Evolutionary conservation across 2,888 invertebrate species (phyloP), one percentile per base, ranked within the genome.

Genomic region (Petrolisthes cinctipes): DNA sequence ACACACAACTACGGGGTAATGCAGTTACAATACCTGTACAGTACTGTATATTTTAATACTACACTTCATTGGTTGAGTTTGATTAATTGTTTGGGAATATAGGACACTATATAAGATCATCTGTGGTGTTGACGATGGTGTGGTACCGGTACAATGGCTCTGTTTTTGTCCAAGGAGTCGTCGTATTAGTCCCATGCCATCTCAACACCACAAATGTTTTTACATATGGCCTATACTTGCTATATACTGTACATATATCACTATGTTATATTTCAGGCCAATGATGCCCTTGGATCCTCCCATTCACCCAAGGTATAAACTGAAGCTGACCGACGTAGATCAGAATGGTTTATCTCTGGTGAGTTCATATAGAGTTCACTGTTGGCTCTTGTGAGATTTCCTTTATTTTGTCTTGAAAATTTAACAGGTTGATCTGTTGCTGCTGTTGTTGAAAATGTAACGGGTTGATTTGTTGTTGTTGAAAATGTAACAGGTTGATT

Each of bases 231-330:
- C 53, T 14, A 14, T 14, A 37, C 53, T 54, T 78, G 14, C 17
- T 78, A 53, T 6, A 53, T 78, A 53, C 4, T 53, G 54, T 7
- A 53, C 54, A n/a, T 6, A 11, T 78, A 37, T 37, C 37, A 37
- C 37, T 37, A 37, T 37, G 37, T 37, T 37, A 37, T 4, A 73
- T 4, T 68, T 87, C 23, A 87, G n/a, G 84, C 87, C 7, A 82
- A 61, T 56, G 87, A 88, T 75, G 87, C 83, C 75, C 87, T 88
- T 68, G 87, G 87, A n/a, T 88, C 87, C 73, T 88, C 87, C 87
- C 87, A 88, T 57, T 88, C 87, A 6, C 87, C 87, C 54, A 88
- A 71, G 11, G 82, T 88, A 66, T 81, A 88, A 17, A 88, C 87
- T 7, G 87, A 88, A 11, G 84, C 80, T 4, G 87, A 84, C 7